Conservation (phyloP, 2,797 vertebrate genomes). For the Telmatherina bonti region DNA sequence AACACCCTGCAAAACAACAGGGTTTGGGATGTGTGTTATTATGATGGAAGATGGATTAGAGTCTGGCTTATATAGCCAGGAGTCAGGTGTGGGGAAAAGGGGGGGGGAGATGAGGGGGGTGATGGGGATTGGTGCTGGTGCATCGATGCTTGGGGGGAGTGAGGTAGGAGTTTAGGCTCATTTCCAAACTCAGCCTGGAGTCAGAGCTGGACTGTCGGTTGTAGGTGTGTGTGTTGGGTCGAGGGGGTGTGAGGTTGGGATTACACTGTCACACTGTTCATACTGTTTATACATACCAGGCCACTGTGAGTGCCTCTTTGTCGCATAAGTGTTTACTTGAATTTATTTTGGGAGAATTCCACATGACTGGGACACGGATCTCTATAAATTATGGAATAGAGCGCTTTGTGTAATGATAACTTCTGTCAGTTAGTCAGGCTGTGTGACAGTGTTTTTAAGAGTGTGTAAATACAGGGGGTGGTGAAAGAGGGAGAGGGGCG, state of each 20-base stretch:
- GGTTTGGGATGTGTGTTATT: constrained; percentile 61
- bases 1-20: constrained; percentile 53
- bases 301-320: constrained; percentile 95
- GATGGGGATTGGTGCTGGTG: constrained; percentile 19
- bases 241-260: constrained; percentile 65
- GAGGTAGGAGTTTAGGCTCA: constrained; percentile 46
- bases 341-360: constrained; percentile 98
- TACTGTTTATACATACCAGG: constrained; percentile 94
- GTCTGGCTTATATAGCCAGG: constrained; percentile 89
- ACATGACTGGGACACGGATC: constrained; percentile 90
- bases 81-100: constrained; percentile 55
- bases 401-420: constrained; percentile 92
- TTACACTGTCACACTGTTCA: constrained; percentile 93
- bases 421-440: constrained; percentile 88
- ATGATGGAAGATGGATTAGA: constrained; percentile 88
- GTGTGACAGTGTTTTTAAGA: constrained; percentile 77
- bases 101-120: neutral
- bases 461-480: constrained; percentile 68
- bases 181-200: constrained; percentile 86
- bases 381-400: constrained; percentile 95
- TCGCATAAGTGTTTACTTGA: constrained; percentile 94
- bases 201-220: constrained; percentile 66
- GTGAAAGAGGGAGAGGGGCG: constrained; percentile 61
- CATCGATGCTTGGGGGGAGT: constrained; percentile 37
- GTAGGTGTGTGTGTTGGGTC: constrained; percentile 37